Evolutionary conservation across 2,888 invertebrate genomes (phyloP).

Genomic region (Apodemia zela): DNA sequence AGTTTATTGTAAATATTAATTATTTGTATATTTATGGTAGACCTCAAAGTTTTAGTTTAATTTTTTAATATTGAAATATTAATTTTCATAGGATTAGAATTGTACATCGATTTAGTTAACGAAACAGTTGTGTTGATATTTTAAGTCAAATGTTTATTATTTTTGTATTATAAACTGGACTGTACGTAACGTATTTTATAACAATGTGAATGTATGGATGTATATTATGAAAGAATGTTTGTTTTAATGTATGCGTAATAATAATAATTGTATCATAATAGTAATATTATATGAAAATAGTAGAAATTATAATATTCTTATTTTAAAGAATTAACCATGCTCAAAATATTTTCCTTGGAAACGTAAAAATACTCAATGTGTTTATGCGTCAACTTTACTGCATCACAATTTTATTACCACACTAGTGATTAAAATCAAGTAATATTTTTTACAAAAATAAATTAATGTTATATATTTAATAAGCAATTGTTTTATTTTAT

Average conservation of each 20-base stretch:
- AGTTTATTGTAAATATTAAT: conserved; percentile 58
- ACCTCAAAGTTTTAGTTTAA: conserved; percentile 44
- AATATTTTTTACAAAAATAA: conserved; percentile 68
- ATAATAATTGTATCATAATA: conserved; percentile 48
- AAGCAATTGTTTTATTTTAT: conserved; percentile 37
- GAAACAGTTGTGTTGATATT: conserved; percentile 38
- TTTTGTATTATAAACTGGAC: conserved; percentile 69
- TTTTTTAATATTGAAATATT: conserved; percentile 34
- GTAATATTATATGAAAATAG: conserved; percentile 37
- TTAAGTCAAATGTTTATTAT: conserved; percentile 54
- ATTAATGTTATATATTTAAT: conserved; percentile 56
- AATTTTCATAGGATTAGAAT: conserved; percentile 24
- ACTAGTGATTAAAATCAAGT: conserved; percentile 63
- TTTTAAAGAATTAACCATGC: conserved; percentile 10
- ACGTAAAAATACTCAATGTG: conserved; percentile 28
- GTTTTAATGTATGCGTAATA: conserved; percentile 41
- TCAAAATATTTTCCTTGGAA: conserved; percentile 16
- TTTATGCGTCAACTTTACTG: conserved; percentile 35
- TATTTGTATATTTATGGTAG: conserved; percentile 62
- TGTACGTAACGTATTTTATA: conserved; percentile 64
- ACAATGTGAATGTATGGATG: conserved; percentile 40
- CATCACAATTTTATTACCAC: conserved; percentile 74
- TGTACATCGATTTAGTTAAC: conserved; percentile 22
- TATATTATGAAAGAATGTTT: conserved; percentile 40
- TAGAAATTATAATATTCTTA: conserved; percentile 25